Percentiles rank a stretch among this genome's conserved stretches.
Evolutionary conservation across 2,888 invertebrate species (phyloP).

Genomic region (Geotrupes spiniger): DNA sequence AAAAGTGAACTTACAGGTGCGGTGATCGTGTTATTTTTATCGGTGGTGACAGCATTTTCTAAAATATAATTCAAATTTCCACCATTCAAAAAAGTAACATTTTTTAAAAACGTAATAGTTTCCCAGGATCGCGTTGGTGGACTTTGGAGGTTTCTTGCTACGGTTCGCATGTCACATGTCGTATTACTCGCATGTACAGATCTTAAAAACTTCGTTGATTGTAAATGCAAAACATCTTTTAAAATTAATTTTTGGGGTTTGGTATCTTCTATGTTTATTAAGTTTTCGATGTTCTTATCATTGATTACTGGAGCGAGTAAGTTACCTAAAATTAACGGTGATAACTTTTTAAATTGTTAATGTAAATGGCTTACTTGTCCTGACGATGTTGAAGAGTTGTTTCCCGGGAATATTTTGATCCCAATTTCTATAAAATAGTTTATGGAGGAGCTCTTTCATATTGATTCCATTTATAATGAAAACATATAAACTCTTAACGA

Average conservation of each 20-base stretch:
- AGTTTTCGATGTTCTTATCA: constrained; percentile 12
- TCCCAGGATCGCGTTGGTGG: constrained; percentile 21
- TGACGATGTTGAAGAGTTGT: constrained; percentile 37
- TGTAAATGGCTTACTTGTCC: constrained; percentile 32
- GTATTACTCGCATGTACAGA: constrained; percentile 17
- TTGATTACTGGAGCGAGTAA: constrained; percentile 22
- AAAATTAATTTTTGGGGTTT: constrained; percentile 18
- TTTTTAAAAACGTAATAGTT: constrained; percentile 15
- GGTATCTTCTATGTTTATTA: constrained; percentile 18
- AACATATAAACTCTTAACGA: constrained; percentile 17
- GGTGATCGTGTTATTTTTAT: constrained; percentile 31
- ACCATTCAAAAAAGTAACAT: constrained; percentile 28
- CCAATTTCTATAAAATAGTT: constrained; percentile 34
- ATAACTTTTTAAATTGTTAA: background rate
- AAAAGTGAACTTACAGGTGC: constrained; percentile 31
- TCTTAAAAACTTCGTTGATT: constrained; percentile 18
- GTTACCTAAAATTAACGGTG: constrained; percentile 19
- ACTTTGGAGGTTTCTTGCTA: constrained; percentile 12
- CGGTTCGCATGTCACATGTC: constrained; percentile 20
- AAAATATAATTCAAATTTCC: constrained; percentile 33
- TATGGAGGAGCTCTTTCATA: constrained; percentile 8
- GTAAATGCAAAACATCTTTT: constrained; percentile 15
- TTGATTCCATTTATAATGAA: constrained; percentile 13
- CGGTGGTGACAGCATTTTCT: constrained; percentile 34
- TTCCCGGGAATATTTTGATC: constrained; percentile 36